These are phyloP conservation scores for Loxodonta africana DNA, from an alignment of 2,113 vertebrate genomes.

Conservation along the genomic window DNA sequence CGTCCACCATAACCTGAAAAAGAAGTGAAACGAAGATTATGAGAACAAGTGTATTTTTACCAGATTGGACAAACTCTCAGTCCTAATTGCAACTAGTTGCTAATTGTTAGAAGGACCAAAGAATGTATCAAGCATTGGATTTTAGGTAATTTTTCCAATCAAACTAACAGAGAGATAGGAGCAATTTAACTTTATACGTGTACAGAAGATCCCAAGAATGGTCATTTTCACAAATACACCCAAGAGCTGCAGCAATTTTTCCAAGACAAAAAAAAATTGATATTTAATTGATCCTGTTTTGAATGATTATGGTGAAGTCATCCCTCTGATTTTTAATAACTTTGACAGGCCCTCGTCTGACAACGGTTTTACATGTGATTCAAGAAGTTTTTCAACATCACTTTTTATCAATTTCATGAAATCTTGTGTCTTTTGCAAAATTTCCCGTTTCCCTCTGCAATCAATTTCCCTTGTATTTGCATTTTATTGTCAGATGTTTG, in stretches of 20 bases:
- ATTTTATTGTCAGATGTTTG: constrained; percentile 22
- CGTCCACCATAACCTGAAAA: constrained; percentile 29
- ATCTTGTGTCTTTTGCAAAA: constrained; percentile 2
- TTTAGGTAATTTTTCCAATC: constrained; percentile 34
- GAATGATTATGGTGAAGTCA: neutral
- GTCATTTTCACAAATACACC: constrained; percentile 36
- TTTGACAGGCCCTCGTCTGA: neutral
- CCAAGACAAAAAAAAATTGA: neutral
- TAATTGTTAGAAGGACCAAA: constrained; percentile 34
- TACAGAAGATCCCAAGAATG: neutral
- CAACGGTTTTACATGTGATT: neutral
- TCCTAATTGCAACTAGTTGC: neutral
- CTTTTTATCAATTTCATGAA: constrained; percentile 11
- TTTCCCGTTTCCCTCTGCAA: neutral
- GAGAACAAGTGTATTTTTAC: constrained; percentile 6
- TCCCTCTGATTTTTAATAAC: neutral
- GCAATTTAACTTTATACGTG: neutral
- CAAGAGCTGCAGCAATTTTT: constrained; percentile 40
- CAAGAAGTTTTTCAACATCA: constrained; percentile 3
- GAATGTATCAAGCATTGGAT: constrained; percentile 6
- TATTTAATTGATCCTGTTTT: neutral
- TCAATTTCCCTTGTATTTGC: constrained; percentile 9
- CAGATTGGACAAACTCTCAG: neutral
- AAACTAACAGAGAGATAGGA: constrained; percentile 23
- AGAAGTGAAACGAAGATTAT: constrained; percentile 30